A percentile compares a stretch with the other conserved stretches of the same genome.
phyloP scores from a whole-genome alignment of 2,113 vertebrate species.

The Romanogobio albipinnatus region DNA sequence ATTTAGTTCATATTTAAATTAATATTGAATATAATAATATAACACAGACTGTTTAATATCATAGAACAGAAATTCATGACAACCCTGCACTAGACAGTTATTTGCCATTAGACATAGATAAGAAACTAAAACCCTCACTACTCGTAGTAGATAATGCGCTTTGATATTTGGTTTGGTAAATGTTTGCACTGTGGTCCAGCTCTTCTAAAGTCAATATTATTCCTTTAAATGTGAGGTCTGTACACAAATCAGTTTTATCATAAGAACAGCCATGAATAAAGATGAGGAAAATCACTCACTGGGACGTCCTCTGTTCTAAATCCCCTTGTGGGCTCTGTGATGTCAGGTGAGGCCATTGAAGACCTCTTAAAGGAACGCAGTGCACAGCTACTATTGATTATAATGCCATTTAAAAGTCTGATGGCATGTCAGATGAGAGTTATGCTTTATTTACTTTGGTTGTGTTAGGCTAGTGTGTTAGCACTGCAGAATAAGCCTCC shows the following conservation, averaged over 20 bases:
- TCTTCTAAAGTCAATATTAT: slow-evolving; percentile 41
- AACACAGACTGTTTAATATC: background rate
- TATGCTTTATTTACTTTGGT: slow-evolving; percentile 47
- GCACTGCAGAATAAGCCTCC: slow-evolving; percentile 16
- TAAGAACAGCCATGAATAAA: slow-evolving; percentile 53
- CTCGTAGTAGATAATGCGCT: slow-evolving; percentile 3
- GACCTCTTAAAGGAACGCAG: slow-evolving; percentile 12
- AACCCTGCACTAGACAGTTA: background rate
- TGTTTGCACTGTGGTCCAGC: slow-evolving; percentile 43
- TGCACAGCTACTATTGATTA: slow-evolving; percentile 34
- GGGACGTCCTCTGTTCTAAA: background rate
- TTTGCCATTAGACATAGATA: slow-evolving; percentile 11
- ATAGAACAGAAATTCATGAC: background rate
- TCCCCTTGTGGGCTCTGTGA: slow-evolving; percentile 18
- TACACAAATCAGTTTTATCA: slow-evolving; percentile 41
- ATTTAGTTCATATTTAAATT: background rate
- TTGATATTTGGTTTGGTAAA: slow-evolving; percentile 34
- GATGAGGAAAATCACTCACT: slow-evolving; percentile 28
- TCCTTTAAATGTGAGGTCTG: slow-evolving; percentile 39
- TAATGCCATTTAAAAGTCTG: slow-evolving; percentile 40
- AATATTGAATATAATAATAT: background rate
- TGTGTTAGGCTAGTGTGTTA: background rate
- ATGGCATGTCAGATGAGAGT: slow-evolving; percentile 35
- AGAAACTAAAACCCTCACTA: slow-evolving; percentile 2
- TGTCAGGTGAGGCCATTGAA: slow-evolving; percentile 26